Base-by-base conservation (phyloP, 2,797 vertebrate genomes). In the Enteromius mattozi region DNA sequence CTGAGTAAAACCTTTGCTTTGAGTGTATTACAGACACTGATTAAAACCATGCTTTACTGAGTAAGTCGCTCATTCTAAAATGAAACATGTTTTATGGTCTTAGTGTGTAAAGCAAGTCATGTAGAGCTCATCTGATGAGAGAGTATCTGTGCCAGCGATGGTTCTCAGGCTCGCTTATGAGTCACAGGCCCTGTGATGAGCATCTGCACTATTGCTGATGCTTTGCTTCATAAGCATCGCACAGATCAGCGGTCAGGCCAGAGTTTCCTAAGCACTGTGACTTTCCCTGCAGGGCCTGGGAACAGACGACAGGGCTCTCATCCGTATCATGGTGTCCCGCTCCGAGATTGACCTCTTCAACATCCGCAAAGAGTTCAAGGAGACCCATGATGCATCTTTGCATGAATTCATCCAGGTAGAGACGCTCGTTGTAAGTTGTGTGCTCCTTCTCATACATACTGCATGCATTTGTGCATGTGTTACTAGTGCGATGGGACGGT, bases 391-490 rank as follows among this genome's bases (percentile, higher is more conserved):
- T 59, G 94, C 90, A 72, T 96, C 97, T 0, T 95, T 99, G 69
- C 95, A 98, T 91, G 96, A 96, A 91, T 96, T 97, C 94, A 97
- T 99, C 87, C 96, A 99, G 97, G 98, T 98, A 95, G 95, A 96
- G 87, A 92, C 94, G 1, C 88, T 94, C 87, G 92, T 95, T 30
- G 94, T 95, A 95, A 95, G 94, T 95, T 88, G 1, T 69, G 83
- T 70, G 78, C 51, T 42, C 30, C 10, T 59, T 30, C 47, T 59
- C 59, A 24, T 27, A 17, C 27, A 37, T 40, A n/a, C 66, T 69
- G 80, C 49, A 69, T 68, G 21, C 59, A 5, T 45, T 30, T 80
- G 80, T 77, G 71, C 51, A 77, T 45, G 68, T 49, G 65, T 86
- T 66, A 56, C 51, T 59, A 54, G 40, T 33, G 72, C 35, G 49